These are phyloP conservation scores for Chiroxiphia lanceolata DNA, from an alignment of 2,797 vertebrate species.

Conservation along the genomic window DNA sequence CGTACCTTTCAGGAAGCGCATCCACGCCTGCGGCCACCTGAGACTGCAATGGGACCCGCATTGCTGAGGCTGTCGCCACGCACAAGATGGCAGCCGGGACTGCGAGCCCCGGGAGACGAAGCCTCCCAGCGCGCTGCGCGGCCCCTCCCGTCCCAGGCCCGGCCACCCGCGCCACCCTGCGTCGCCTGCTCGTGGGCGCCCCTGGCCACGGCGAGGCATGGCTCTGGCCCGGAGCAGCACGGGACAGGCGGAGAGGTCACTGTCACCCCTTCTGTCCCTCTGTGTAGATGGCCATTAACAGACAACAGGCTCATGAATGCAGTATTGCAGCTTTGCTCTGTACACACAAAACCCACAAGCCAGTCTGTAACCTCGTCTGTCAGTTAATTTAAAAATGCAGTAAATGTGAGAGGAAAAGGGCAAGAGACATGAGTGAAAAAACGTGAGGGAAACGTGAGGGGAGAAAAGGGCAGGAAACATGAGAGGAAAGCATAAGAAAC, in stretches of 20 bases:
- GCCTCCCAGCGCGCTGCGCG: rapidly evolving
- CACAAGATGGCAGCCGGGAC: background rate
- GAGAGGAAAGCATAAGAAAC: background rate
- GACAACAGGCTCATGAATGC: background rate
- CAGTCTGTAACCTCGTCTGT: rapidly evolving
- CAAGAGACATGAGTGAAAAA: too few relatives aligned
- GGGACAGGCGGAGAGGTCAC: too few relatives aligned
- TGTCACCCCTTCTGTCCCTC: background rate
- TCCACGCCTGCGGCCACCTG: rapidly evolving
- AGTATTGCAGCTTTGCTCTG: background rate
- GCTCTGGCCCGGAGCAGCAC: too few relatives aligned
- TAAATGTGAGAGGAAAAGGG: background rate
- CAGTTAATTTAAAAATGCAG: background rate
- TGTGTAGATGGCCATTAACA: background rate
- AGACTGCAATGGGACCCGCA: rapidly evolving
- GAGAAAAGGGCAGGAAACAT: too few relatives aligned
- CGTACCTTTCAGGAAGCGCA: rapidly evolving
- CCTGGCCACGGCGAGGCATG: rapidly evolving
- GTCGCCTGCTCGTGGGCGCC: rapidly evolving
- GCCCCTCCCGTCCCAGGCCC: rapidly evolving
- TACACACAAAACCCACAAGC: too few relatives aligned
- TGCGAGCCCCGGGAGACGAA: rapidly evolving
- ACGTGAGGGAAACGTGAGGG: background rate
- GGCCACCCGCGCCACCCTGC: rapidly evolving
- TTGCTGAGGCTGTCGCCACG: background rate